Percentiles rank a stretch among this genome's conserved stretches.
Evolutionary conservation across 2,888 invertebrate genomes (phyloP).

Genomic region (Ametastegia equiseti): DNA sequence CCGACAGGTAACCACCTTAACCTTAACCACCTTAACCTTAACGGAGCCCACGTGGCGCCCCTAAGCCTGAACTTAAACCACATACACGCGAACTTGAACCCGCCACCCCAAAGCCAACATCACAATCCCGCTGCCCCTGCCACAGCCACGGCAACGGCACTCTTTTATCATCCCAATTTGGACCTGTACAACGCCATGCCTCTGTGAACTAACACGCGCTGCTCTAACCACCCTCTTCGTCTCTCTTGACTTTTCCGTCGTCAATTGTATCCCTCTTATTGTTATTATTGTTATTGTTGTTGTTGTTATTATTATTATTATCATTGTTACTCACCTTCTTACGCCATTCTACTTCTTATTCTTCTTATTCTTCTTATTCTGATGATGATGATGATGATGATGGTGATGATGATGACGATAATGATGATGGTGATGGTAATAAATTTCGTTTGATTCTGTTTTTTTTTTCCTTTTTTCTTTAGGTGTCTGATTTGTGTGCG

Average conservation of each 20-base stretch:
- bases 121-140: slow-evolving; percentile 79
- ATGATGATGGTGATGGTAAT: too few relatives aligned
- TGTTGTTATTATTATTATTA: slow-evolving; percentile 32
- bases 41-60: slow-evolving; percentile 75
- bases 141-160: slow-evolving; percentile 83
- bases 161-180: slow-evolving; percentile 75
- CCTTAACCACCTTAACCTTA: slow-evolving; percentile 83
- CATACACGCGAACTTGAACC: slow-evolving; percentile 73
- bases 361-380: slow-evolving; percentile 53
- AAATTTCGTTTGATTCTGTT: slow-evolving; percentile 38
- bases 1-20: slow-evolving; percentile 96
- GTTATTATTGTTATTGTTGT: slow-evolving; percentile 51
- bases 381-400: too few relatives aligned
- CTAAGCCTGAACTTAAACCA: slow-evolving; percentile 77
- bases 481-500: not conserved
- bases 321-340: slow-evolving; percentile 46
- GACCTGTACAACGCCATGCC: slow-evolving; percentile 76
- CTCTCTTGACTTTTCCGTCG: slow-evolving; percentile 53
- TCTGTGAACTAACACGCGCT: slow-evolving; percentile 75
- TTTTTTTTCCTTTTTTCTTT: not conserved
- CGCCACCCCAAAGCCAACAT: slow-evolving; percentile 79
- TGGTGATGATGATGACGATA: too few relatives aligned
- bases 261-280: slow-evolving; percentile 50
- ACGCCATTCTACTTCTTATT: slow-evolving; percentile 52
- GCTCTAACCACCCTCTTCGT: slow-evolving; percentile 35